Evolutionary conservation across 2,113 vertebrate species (phyloP), one percentile per base, ranked within the genome.

Genomic region (Periophthalmus modestus): DNA sequence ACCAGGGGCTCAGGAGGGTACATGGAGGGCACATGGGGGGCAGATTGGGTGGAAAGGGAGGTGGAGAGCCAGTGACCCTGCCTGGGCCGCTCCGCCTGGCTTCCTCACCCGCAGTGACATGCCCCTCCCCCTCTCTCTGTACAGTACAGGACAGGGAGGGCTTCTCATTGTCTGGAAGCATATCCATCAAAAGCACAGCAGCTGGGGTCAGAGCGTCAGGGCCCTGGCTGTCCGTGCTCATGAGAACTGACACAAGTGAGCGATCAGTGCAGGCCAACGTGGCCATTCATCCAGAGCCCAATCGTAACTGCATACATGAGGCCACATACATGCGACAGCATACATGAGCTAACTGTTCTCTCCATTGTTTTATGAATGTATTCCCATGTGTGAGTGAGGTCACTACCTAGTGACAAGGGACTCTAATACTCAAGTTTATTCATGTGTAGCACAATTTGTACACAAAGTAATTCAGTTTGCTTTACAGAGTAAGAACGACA

Each of bases 111-210:
- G 69, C 91, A 94, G 87, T 95, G 93, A 91, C 52, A 7, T n/a
- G 87, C 89, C 89, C 81, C 84, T 80, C 85, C 80, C 83, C 74
- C 83, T 75, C 75, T 78, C 84, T 87, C 13, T 13, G 84, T 72
- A 66, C 62, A 65, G 62, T 65, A 39, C 2, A 33, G 80, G 23
- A 75, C 75, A 83, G 93, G 87, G 92, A 23, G 23, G 57, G 21
- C 39, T 13, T 24, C 70, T 66, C 82, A 88, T 91, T 94, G 92
- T 95, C 92, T 88, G 81, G 79, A 92, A 78, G 83, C 89, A 89
- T 88, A 94, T 94, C 93, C 93, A 93, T 95, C 93, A 93, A 87
- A 85, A 92, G 90, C 92, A 90, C 90, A 92, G 85, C 88, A 93
- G 87, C 79, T 87, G 85, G 90, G 88, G 92, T 94, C 91, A 94